Base-by-base conservation (phyloP, 2,797 vertebrate genomes). In the Periparus ater region DNA sequence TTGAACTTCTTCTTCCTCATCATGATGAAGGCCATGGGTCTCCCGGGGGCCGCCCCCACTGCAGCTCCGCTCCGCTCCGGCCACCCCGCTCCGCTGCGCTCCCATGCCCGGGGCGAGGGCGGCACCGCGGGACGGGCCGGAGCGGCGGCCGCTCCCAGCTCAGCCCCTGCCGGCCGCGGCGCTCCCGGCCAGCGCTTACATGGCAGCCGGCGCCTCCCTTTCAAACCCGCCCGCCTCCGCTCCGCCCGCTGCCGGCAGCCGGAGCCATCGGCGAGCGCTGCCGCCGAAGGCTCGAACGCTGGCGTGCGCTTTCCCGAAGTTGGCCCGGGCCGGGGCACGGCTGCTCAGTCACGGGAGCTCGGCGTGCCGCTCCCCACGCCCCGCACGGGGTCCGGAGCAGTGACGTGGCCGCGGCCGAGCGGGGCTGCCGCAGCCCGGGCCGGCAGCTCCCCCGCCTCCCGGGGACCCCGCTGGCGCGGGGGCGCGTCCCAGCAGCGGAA, bases 1-100 rank as follows among this genome's bases (percentile, higher is more conserved):
- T 99, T 99, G 75, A 99, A 99, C 97, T 99, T 99, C 98, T 99
- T 99, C 93, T 99, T 99, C 80, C 98, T 99, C 99, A 99, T 99
- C 98, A 99, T 99, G 98, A 97, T 98, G 98, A 99, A 98, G 95
- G 98, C 98, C 98, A 98, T 98, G 85, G 50, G 34, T 58, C 81
- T 42, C 85, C 74, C 87, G 66, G 38, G 19, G 72, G 89, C 53
- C 76, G 72, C 45, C 91, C 85, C 85, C 88, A 57, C 47, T 67
- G 48, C 60, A 60, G 54, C 26, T 97, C 92, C 60, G 83, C 92
- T 80, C 83, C 47, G n/a, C 68, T 20, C 63, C 58, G 76, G 81
- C 95, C 80, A 57, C 85, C 87, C 74, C 88, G 48, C 87, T 87
- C 63, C 57, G 78, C 94, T 85, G 72, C 60, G 87, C 91, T 86